These are phyloP conservation scores for Drosophila sordidula DNA, from an alignment of 2,888 invertebrate species.

Conservation along the genomic window DNA sequence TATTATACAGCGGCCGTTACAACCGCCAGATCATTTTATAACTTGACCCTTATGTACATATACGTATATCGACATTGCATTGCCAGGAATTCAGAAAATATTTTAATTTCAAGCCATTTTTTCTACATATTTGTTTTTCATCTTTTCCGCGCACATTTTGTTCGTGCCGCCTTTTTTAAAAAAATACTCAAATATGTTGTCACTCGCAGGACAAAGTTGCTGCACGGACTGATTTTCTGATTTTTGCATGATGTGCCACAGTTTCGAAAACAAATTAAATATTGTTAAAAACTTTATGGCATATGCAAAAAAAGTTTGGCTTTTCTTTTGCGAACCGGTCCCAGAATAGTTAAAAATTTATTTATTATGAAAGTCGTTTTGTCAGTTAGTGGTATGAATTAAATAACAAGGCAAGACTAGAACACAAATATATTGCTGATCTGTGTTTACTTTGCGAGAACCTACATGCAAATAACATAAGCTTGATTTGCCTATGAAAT, in stretches of 20 bases:
- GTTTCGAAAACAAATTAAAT: slow-evolving; percentile 1
- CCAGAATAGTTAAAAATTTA: neutral
- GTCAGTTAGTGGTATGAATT: no score
- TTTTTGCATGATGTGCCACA: slow-evolving; percentile 6
- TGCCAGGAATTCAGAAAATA: slow-evolving; percentile 31
- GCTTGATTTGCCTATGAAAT: no score
- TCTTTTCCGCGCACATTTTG: neutral
- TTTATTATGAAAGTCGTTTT: no score
- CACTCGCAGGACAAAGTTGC: neutral
- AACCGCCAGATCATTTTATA: neutral
- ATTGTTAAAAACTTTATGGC: neutral
- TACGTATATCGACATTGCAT: slow-evolving; percentile 5
- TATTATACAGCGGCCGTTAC: neutral
- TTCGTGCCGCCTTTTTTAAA: neutral
- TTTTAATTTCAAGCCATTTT: slow-evolving; percentile 37
- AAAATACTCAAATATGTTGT: neutral
- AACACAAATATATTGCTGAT: no score
- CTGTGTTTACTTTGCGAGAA: no score
- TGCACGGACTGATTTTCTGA: neutral
- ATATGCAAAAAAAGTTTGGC: neutral
- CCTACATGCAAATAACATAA: no score
- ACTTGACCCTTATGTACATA: neutral
- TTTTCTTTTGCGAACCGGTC: neutral
- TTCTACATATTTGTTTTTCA: slow-evolving; percentile 5
- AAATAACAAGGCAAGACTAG: no score